Base-by-base conservation (phyloP, 2,888 invertebrate species). In the Camptogramma bilineatum region DNA sequence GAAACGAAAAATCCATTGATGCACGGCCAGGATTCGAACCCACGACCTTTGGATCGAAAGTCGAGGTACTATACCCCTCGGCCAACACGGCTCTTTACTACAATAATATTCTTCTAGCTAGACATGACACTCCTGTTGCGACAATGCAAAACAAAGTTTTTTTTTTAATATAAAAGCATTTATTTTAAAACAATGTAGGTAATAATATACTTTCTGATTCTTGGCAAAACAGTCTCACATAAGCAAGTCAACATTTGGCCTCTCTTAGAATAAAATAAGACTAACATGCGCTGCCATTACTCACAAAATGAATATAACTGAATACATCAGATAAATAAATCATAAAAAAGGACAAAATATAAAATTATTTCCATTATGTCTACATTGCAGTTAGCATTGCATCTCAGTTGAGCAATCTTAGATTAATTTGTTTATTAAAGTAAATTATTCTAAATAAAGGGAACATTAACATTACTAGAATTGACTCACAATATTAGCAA, bases 171-270 rank as follows among this genome's bases (percentile, higher is more conserved):
- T 88, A 93, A 93, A 93, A 93, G 93, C 93, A 92, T 93, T 92
- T 93, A 93, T 92, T 93, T 93, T 91, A 92, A 93, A 93, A 93
- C 93, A 93, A 92, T 91, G 93, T 93, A 92, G 91, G 92, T 93
- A 93, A 86, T 88, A 86, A 93, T 93, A 93, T 92, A 92, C 91
- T 92, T 93, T 92, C 91, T 91, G 91, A 93, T 92, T 93, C 92
- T 93, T 93, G 93, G 93, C 93, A 93, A 93, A 93, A 93, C 93
- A 93, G 93, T 93, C 93, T 93, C 92, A 93, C 92, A 88, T 91
- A 91, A 93, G 93, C 93, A 93, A 93, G 92, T 93, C 92, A 91
- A 93, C 92, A 93, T 93, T 93, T 93, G 93, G 93, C 93, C 92
- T 92, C 90, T 91, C 90, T 90, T 92, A 91, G 87, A 84, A 90